Evolutionary conservation across 2,888 invertebrate genomes (phyloP).

Genomic region (Lumbricus terrestris): DNA sequence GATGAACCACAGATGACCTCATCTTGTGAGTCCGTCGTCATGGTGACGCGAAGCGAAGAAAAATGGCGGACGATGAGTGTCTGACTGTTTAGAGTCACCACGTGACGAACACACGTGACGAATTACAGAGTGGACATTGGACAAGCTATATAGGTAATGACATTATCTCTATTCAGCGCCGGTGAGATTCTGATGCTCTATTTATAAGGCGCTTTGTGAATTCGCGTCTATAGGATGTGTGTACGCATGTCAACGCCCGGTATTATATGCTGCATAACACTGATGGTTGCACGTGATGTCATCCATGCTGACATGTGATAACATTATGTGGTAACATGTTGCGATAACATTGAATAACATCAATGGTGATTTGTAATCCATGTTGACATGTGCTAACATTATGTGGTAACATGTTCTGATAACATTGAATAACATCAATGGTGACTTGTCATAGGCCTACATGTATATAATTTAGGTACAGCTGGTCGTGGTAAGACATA

Average conservation of each 20-base stretch:
- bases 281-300: too few species aligned
- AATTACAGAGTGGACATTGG: too few species aligned
- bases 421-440: not conserved
- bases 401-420: not conserved
- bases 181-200: not conserved
- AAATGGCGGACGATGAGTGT: not conserved
- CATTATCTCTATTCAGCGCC: not conserved
- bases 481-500: too few species aligned
- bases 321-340: too few species aligned
- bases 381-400: too few species aligned
- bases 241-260: too few species aligned
- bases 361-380: not conserved
- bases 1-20: not conserved
- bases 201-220: too few species aligned
- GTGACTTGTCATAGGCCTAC: not conserved
- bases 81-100: too few species aligned
- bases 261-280: too few species aligned
- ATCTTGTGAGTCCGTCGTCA: not conserved
- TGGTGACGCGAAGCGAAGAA: not conserved
- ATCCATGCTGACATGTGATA: too few species aligned
- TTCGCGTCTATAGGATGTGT: too few species aligned
- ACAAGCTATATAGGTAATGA: not conserved
- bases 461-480: too few species aligned
- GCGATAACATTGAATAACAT: not conserved
- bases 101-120: not conserved